Evolutionary conservation across 2,888 invertebrate genomes (phyloP), one percentile per base, ranked within the genome.

Genomic region (Hemistola chrysoprasaria): DNA sequence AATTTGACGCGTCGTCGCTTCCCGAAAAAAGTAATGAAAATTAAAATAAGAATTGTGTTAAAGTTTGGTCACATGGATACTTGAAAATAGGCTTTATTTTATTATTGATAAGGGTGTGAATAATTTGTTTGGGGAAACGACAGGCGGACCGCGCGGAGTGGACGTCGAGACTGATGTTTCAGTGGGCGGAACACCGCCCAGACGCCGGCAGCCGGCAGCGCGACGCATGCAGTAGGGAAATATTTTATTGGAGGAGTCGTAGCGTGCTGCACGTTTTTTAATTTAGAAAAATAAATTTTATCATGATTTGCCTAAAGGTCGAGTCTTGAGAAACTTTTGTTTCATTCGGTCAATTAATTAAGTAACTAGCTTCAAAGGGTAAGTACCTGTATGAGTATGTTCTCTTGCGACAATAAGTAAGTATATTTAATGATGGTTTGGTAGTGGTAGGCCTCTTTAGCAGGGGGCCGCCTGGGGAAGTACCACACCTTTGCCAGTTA

Each of bases 101-200:
- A 53, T 43, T 60, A 48, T 57, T 41, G 46, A 56, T 65, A 64
- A 53, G 59, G 61, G 58, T 63, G 62, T 58, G 55, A 65, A 53
- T 66, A 43, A 62, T 65, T 58, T 57, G 59, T 50, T 51, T 59
- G 65, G 77, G 81, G 75, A 74, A 79, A 77, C 71, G 78, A 78
- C 89, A 72, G 87, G 89, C 85, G 79, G 80, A 87, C 90, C 89
- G 90, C 89, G 80, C 90, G 90, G 90, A 90, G 90, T 77, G 84
- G 87, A 89, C 89, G 80, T 64, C 83, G 85, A 84, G 88, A 88
- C 88, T 88, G 69, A 75, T 70, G 70, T 75, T 80, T 82, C 82
- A 78, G 85, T 84, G 80, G 85, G 86, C 84, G 85, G 82, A 63
- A 52, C 47, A 60, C 80, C 79, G 80, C 81, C 83, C 78, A 67